These are phyloP conservation scores for Furcifer pardalis DNA, from an alignment of 2,797 vertebrate species.

Conservation along the genomic window DNA sequence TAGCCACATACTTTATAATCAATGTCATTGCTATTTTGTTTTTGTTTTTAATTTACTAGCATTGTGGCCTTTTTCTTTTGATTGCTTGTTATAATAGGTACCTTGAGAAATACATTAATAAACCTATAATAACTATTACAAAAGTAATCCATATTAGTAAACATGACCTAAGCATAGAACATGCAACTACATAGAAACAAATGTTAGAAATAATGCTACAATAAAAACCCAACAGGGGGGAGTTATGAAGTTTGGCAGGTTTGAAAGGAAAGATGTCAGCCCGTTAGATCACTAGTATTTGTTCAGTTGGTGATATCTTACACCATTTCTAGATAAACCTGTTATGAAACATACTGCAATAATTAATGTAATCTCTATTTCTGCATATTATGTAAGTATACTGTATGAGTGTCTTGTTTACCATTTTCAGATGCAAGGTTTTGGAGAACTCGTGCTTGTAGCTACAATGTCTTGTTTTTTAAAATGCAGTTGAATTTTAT, in stretches of 20 bases:
- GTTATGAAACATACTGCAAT: background rate
- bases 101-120: background rate
- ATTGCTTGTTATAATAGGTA: constrained; percentile 2
- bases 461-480: background rate
- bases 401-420: background rate
- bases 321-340: background rate
- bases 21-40: constrained; percentile 8
- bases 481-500: background rate
- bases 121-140: background rate
- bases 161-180: background rate
- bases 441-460: background rate
- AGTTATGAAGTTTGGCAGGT: background rate
- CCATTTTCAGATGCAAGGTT: background rate
- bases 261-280: background rate
- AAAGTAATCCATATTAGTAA: background rate
- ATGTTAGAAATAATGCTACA: background rate
- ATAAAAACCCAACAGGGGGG: background rate
- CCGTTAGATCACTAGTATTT: background rate
- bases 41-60: constrained; percentile 2
- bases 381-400: background rate
- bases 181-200: background rate
- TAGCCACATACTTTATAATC: constrained; percentile 15
- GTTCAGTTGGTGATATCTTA: background rate
- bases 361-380: background rate
- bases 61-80: constrained; percentile 12